Evolutionary conservation across 53 echinoderm and acorn worm species (phyloP).

Genomic region (Holothuria leucospilota): DNA sequence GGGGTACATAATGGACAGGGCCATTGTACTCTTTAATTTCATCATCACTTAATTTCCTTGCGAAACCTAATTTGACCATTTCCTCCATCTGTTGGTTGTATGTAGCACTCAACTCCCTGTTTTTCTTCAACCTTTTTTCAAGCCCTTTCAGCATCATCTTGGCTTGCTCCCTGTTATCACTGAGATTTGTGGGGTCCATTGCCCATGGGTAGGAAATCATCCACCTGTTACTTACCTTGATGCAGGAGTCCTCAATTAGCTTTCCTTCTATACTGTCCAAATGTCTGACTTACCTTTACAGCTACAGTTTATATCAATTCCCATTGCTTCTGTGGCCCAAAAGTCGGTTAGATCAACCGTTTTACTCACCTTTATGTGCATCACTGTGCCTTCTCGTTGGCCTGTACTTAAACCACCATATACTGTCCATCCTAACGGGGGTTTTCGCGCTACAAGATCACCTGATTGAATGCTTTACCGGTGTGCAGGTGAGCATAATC

Average conservation of each 20-base stretch:
- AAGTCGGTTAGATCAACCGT: conserved; percentile 27
- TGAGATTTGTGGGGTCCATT: conserved; percentile 16
- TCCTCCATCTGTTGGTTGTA: conserved; percentile 27
- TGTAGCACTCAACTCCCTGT: not conserved
- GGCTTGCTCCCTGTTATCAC: conserved; percentile 35
- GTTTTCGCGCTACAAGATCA: conserved; percentile 20
- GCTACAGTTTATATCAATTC: conserved; percentile 16
- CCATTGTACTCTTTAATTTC: conserved; percentile 34
- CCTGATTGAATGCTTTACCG: conserved; percentile 13
- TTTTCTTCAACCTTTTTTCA: conserved; percentile 9
- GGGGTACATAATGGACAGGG: conserved; percentile 57
- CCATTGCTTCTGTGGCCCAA: conserved; percentile 33
- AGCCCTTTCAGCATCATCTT: conserved; percentile 39
- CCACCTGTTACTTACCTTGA: conserved; percentile 27
- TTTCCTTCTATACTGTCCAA: conserved; percentile 17
- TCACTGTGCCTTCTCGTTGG: not conserved
- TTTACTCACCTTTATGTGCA: conserved; percentile 31
- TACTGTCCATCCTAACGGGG: conserved; percentile 45
- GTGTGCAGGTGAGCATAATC: conserved; percentile 35
- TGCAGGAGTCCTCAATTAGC: conserved; percentile 24
- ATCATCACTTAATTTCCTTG: not conserved
- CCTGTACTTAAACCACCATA: conserved; percentile 14
- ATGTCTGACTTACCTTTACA: not conserved
- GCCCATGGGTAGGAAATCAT: conserved; percentile 43
- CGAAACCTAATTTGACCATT: conserved; percentile 30